A percentile compares a stretch with the other conserved stretches of the same genome.
Conservation (phyloP, 1,140 invertebrate species). For the Solenopsis fugax region DNA sequence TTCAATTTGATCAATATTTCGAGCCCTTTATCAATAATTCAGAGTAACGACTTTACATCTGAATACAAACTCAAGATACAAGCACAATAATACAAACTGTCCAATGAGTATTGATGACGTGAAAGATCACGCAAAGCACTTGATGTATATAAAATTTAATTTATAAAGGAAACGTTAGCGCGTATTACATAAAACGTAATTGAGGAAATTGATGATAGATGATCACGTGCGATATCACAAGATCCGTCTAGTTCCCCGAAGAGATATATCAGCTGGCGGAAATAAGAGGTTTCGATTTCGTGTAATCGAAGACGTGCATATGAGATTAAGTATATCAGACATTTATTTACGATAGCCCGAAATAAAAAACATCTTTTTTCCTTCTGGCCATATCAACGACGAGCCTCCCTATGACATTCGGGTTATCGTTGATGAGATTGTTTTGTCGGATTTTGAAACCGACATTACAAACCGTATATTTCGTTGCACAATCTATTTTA, state of each 20-base stretch:
- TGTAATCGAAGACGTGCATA: neutral
- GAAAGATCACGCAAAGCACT: neutral
- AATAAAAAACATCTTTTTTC: neutral
- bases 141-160: neutral
- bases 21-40: neutral
- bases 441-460: neutral
- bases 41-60: neutral
- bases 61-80: neutral
- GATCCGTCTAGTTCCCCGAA: neutral
- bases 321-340: neutral
- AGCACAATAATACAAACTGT: neutral
- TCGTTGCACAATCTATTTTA: neutral
- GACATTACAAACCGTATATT: neutral
- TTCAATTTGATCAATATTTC: neutral
- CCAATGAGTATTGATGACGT: neutral
- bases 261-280: neutral
- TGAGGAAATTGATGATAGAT: neutral
- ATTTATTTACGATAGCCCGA: neutral
- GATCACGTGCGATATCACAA: neutral
- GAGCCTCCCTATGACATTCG: neutral
- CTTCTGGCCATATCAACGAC: neutral
- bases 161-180: neutral
- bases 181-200: neutral
- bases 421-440: neutral
- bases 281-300: too few species aligned